Evolutionary conservation across 2,113 vertebrate genomes (phyloP).

Genomic region (Sclerurus mexicanus): DNA sequence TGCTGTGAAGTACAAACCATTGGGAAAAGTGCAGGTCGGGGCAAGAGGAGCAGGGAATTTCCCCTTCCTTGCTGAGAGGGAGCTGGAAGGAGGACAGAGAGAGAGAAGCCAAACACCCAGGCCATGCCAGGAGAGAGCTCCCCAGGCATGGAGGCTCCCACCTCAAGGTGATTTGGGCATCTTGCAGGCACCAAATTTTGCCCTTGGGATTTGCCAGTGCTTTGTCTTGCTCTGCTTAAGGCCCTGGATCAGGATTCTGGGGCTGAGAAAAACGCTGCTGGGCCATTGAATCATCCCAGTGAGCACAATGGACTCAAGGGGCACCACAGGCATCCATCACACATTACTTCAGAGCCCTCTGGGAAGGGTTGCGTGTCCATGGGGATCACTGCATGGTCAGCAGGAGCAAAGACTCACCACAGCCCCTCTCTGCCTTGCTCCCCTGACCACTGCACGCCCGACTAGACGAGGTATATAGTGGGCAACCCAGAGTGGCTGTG

Average conservation of each 20-base stretch:
- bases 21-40: constrained; percentile 11
- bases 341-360: background rate
- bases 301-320: background rate
- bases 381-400: background rate
- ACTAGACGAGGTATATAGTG: background rate
- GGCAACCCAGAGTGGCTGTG: background rate
- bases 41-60: background rate
- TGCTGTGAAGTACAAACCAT: constrained; percentile 73
- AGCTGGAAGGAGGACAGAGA: background rate
- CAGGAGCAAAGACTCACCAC: background rate
- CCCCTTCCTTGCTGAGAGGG: background rate
- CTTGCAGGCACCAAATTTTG: background rate
- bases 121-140: background rate
- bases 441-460: background rate
- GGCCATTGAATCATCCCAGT: background rate
- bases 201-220: background rate
- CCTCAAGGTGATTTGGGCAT: background rate
- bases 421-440: background rate
- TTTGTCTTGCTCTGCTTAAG: background rate
- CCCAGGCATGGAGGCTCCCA: background rate
- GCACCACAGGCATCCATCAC: background rate
- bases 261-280: background rate
- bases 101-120: background rate
- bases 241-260: background rate
- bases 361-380: background rate